Evolutionary conservation across 2,797 vertebrate genomes (phyloP).

Genomic region (Lithobates sylvaticus): DNA sequence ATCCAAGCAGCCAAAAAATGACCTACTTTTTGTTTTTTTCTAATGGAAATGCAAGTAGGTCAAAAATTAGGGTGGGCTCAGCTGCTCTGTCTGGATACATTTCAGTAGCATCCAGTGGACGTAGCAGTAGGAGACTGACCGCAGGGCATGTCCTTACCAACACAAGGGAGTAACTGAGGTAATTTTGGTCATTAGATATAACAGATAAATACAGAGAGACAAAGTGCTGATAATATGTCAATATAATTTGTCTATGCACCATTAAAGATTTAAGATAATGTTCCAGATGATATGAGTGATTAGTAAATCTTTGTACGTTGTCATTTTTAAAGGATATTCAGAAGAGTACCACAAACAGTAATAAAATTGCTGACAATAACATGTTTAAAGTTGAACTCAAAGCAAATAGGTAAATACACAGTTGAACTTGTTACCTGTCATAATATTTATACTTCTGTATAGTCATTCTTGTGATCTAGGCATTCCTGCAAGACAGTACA

Average conservation of each 20-base stretch:
- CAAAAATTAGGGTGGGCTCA: slow-evolving; percentile 59
- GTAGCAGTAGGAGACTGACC: slow-evolving; percentile 31
- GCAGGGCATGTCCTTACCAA: slow-evolving; percentile 21
- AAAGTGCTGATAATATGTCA: neutral
- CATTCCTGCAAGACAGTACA: no score
- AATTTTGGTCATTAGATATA: slow-evolving; percentile 19
- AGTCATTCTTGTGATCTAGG: no score
- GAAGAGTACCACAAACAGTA: no score
- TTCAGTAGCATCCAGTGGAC: slow-evolving; percentile 26
- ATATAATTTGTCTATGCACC: neutral
- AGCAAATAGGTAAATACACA: no score
- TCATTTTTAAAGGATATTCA: no score
- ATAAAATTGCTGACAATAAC: no score
- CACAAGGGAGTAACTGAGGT: slow-evolving; percentile 11
- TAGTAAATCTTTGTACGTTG: no score
- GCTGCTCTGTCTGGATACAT: slow-evolving; percentile 54
- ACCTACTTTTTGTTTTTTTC: slow-evolving; percentile 50
- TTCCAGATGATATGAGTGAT: no score
- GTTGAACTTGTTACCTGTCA: no score
- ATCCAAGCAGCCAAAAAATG: slow-evolving; percentile 2
- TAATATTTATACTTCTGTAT: no score
- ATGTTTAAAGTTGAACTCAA: no score
- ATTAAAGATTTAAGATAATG: neutral
- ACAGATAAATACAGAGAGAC: slow-evolving; percentile 18
- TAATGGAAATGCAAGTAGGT: slow-evolving; percentile 52